phyloP scores from a whole-genome alignment of 2,113 vertebrate species.

The Etheostoma spectabile region DNA sequence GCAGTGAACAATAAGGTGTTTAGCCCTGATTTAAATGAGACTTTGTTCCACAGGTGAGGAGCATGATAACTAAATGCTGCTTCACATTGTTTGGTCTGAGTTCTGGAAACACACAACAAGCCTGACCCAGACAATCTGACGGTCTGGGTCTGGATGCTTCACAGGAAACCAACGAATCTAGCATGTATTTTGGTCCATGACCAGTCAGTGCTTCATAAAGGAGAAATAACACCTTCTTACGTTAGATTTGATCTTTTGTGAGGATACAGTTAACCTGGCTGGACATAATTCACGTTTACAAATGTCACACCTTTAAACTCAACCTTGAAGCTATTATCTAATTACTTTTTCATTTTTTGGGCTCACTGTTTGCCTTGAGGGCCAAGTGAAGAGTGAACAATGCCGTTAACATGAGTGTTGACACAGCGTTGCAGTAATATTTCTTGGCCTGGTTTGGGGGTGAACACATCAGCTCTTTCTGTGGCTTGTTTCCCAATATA shows the following conservation, averaged over 20 bases:
- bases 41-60: too few relatives aligned
- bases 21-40: too few relatives aligned
- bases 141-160: too few relatives aligned
- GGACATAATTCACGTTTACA: not conserved
- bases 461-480: slow-evolving; percentile 3
- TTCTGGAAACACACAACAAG: too few relatives aligned
- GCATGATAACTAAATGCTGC: too few relatives aligned
- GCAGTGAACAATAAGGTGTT: too few relatives aligned
- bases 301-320: slow-evolving; percentile 16
- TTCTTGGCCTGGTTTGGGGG: not conserved
- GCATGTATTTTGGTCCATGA: too few relatives aligned
- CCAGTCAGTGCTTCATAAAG: not conserved
- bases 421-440: slow-evolving; percentile 5
- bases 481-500: not conserved
- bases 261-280: not conserved
- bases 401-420: not conserved
- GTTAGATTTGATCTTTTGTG: not conserved
- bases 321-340: not conserved
- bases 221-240: not conserved
- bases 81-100: too few relatives aligned
- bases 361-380: slow-evolving; percentile 30
- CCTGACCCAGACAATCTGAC: too few relatives aligned
- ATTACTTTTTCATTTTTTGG: slow-evolving; percentile 29
- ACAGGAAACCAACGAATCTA: too few relatives aligned
- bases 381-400: slow-evolving; percentile 4